These are phyloP conservation scores for Empidonax traillii DNA, from an alignment of 2,113 vertebrate genomes.

Conservation along the genomic window DNA sequence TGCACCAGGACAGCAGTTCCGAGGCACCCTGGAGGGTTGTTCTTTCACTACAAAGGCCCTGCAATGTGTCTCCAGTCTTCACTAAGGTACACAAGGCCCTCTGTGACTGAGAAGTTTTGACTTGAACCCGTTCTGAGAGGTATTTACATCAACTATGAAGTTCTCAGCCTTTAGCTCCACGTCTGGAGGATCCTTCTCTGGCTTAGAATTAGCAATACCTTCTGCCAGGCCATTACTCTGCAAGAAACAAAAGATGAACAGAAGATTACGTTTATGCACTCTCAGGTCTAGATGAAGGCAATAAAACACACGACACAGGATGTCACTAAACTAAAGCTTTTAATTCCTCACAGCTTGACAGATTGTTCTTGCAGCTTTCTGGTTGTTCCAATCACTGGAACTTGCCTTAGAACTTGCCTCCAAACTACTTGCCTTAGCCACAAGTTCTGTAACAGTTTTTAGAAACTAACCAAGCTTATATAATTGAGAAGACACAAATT, in stretches of 20 bases:
- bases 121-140: neutral
- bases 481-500: neutral
- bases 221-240: constrained; percentile 71
- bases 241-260: neutral
- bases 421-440: neutral
- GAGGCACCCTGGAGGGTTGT: neutral
- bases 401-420: no score
- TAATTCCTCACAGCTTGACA: neutral
- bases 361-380: neutral
- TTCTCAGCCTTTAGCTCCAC: constrained; percentile 79
- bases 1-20: neutral
- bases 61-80: neutral
- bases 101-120: neutral
- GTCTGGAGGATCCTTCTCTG: neutral
- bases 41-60: neutral
- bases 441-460: neutral
- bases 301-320: rapidly evolving
- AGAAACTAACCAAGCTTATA: neutral
- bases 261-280: neutral
- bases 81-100: neutral
- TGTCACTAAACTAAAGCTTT: neutral
- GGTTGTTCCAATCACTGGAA: neutral
- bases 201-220: constrained; percentile 73
- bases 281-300: neutral
- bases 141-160: constrained; percentile 86